Percentiles rank a stretch among this genome's conserved stretches.
Conservation (phyloP, 1,140 invertebrate species). For the Lineus longissimus region DNA sequence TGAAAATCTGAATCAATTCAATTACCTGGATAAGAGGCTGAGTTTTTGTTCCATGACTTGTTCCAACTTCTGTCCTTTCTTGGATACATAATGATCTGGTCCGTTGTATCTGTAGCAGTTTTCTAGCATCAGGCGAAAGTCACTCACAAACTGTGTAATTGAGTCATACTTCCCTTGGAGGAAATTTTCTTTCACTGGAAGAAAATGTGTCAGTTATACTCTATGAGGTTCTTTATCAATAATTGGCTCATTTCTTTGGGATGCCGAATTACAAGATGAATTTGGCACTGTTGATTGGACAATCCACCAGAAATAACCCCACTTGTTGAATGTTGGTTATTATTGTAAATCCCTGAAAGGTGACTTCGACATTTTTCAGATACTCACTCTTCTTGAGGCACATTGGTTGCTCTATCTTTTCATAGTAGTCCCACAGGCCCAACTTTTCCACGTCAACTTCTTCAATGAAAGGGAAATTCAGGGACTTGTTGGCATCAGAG, state of each 20-base stretch:
- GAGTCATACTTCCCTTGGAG: slow-evolving; percentile 46
- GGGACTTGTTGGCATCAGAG: slow-evolving; percentile 43
- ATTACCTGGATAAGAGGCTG: slow-evolving; percentile 52
- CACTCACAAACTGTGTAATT: slow-evolving; percentile 55
- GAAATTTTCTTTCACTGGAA: slow-evolving; percentile 56
- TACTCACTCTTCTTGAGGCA: slow-evolving; percentile 56
- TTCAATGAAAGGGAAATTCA: slow-evolving; percentile 51
- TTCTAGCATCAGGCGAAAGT: slow-evolving; percentile 57
- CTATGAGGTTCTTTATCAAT: neutral
- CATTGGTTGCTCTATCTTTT: slow-evolving; percentile 51
- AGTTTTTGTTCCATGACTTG: slow-evolving; percentile 57
- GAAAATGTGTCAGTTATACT: slow-evolving; percentile 16
- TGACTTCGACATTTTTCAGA: too few species aligned
- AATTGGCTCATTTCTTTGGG: too few species aligned
- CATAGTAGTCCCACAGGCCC: slow-evolving; percentile 50
- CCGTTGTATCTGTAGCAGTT: slow-evolving; percentile 60
- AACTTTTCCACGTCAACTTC: slow-evolving; percentile 40
- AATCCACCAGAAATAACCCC: too few species aligned
- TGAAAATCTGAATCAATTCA: neutral
- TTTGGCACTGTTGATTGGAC: too few species aligned
- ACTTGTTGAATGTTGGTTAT: too few species aligned
- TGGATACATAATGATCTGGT: slow-evolving; percentile 53
- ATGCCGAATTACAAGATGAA: too few species aligned
- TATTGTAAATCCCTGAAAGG: too few species aligned
- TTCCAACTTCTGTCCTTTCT: slow-evolving; percentile 55